phyloP scores from a whole-genome alignment of 2,797 vertebrate genomes.

The Sarcoramphus papa region DNA sequence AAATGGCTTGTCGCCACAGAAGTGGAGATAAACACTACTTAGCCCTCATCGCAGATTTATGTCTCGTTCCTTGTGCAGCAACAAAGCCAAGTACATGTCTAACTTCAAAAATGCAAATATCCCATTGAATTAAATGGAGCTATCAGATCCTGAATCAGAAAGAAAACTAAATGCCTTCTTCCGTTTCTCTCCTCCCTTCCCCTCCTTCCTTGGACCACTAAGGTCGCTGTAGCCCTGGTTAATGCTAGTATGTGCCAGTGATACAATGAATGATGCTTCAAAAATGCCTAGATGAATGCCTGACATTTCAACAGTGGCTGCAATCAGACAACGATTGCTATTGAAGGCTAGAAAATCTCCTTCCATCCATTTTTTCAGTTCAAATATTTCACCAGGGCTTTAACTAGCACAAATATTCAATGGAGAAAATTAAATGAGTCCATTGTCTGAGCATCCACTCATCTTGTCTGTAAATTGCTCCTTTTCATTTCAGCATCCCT shows the following conservation, averaged over 20 bases:
- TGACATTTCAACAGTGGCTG: not conserved
- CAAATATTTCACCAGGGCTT: not conserved
- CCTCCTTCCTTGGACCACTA: not conserved
- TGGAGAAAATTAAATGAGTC: conserved; percentile 16
- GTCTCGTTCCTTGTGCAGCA: not conserved
- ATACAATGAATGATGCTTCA: not conserved
- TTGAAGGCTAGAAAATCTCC: not conserved
- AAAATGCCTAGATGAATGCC: not conserved
- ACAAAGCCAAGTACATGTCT: not conserved
- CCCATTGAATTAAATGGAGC: not conserved
- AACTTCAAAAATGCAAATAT: not conserved
- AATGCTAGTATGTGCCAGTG: not conserved
- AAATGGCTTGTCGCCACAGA: not conserved
- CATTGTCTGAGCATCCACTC: conserved; percentile 1
- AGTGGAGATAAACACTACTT: not conserved
- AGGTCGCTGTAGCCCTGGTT: not conserved
- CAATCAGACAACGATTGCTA: not conserved
- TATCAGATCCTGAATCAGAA: not conserved
- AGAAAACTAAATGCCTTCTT: not conserved
- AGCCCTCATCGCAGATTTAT: not conserved
- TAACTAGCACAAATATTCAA: not conserved
- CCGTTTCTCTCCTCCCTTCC: not conserved
- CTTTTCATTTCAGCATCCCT: conserved; percentile 23
- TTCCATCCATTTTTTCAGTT: not conserved
- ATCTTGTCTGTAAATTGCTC: not conserved